A percentile compares a stretch with the other conserved stretches of the same genome.
phyloP scores from a whole-genome alignment of 2,797 vertebrate species.

The Ataeniobius toweri region DNA sequence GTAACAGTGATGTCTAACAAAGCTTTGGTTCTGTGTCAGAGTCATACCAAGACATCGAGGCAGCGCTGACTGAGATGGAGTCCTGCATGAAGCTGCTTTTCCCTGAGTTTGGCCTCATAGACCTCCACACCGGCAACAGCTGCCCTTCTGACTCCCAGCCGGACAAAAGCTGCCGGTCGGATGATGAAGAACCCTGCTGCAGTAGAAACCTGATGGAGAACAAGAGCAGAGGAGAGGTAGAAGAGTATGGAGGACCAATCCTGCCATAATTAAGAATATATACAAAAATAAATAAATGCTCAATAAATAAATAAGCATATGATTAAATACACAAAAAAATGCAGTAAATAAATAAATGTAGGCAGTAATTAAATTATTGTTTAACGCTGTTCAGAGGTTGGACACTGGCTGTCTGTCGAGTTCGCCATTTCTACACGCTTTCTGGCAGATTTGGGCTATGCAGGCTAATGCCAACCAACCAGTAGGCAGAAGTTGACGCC shows the following conservation, averaged over 20 bases:
- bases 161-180: not conserved
- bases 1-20: not conserved
- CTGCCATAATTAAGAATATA: no score
- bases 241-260: not conserved
- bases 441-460: no score
- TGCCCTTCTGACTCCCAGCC: slow-evolving; percentile 3
- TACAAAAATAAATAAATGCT: no score
- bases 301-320: no score
- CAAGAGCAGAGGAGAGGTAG: not conserved
- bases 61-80: slow-evolving; percentile 87
- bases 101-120: slow-evolving; percentile 74
- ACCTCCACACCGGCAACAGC: slow-evolving; percentile 4
- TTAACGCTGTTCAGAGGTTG: no score
- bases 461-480: no score
- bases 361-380: no score
- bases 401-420: no score
- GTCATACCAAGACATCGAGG: slow-evolving; percentile 79
- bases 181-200: slow-evolving; percentile 86
- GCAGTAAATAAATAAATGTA: no score
- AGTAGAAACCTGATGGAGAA: slow-evolving; percentile 81
- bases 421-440: no score
- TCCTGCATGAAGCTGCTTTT: slow-evolving; percentile 88
- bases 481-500: no score
- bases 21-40: slow-evolving; percentile 75
- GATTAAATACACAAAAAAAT: no score